Evolutionary conservation across 1,140 invertebrate genomes (phyloP).

Genomic region (Sitophilus oryzae): DNA sequence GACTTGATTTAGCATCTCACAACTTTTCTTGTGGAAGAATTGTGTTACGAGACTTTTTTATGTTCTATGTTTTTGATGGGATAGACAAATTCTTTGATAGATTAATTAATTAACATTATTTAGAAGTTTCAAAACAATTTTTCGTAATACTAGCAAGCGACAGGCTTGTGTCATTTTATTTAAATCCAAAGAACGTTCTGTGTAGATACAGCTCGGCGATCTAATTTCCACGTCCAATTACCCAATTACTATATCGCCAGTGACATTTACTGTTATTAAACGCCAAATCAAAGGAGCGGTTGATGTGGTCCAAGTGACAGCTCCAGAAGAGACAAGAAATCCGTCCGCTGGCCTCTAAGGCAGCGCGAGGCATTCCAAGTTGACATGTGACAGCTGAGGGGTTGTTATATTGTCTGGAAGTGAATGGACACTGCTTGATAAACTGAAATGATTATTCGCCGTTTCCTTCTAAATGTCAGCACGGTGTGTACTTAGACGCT

Average conservation of each 20-base stretch:
- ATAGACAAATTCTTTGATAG: no score
- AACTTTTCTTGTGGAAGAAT: no score
- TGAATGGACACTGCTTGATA: conserved; percentile 19
- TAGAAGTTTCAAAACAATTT: no score
- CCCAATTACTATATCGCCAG: neutral
- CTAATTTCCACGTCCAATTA: neutral
- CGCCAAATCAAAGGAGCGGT: neutral
- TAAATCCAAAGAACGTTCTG: no score
- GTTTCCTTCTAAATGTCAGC: conserved; percentile 16
- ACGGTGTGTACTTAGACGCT: conserved; percentile 4
- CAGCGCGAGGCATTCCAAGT: conserved; percentile 17
- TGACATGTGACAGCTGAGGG: conserved; percentile 20
- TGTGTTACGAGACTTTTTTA: no score
- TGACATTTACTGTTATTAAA: neutral
- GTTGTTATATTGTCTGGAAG: conserved; percentile 19
- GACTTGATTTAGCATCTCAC: no score
- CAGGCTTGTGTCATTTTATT: no score
- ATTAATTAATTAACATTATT: no score
- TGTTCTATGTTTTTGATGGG: no score
- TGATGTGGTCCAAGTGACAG: neutral
- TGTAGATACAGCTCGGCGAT: neutral
- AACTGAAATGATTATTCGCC: conserved; percentile 17
- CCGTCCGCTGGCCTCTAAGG: neutral
- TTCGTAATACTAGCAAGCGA: no score
- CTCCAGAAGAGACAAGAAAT: neutral